Evolutionary conservation across 2,888 invertebrate species (phyloP).

Genomic region (Tetragonisca angustula): DNA sequence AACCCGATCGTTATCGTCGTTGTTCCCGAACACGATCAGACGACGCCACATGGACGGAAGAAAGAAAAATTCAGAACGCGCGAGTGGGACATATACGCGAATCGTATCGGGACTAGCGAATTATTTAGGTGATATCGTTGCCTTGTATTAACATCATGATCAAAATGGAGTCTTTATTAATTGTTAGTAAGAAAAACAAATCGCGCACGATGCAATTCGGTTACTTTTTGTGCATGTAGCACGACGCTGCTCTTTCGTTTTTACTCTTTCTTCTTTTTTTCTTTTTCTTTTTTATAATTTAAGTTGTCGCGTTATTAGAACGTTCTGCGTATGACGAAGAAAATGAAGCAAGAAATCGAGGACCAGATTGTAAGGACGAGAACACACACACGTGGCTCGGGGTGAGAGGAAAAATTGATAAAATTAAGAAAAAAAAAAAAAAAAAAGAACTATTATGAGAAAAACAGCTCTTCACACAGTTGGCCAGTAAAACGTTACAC

Average conservation of each 20-base stretch:
- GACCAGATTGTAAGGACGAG: conserved; percentile 1
- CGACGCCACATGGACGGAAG: conserved; percentile 1
- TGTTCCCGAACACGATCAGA: conserved; percentile 14
- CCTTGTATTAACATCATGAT: conserved; percentile 79
- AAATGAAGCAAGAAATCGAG: conserved; percentile 1
- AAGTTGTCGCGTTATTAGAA: conserved; percentile 31
- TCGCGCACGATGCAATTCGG: conserved; percentile 36
- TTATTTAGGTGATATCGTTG: conserved; percentile 81
- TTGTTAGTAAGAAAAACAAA: conserved; percentile 72
- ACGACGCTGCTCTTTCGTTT: conserved; percentile 1
- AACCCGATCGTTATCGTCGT: conserved; percentile 23
- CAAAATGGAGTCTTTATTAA: conserved; percentile 77
- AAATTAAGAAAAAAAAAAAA: background rate
- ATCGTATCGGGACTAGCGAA: conserved; percentile 71
- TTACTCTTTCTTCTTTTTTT: background rate
- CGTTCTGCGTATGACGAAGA: conserved; percentile 27
- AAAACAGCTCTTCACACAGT: conserved; percentile 73
- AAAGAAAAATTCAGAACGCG: background rate
- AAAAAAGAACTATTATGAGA: conserved; percentile 17
- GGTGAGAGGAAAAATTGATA: background rate
- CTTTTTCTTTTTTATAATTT: background rate
- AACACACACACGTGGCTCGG: conserved; percentile 21
- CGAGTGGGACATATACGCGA: conserved; percentile 27
- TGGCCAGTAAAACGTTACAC: conserved; percentile 81
- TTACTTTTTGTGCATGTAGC: conserved; percentile 19